Evolutionary conservation across 92 coral and sea anemone species (phyloP), one percentile per base, ranked within the genome.

Genomic region (Paragorgia papillata): DNA sequence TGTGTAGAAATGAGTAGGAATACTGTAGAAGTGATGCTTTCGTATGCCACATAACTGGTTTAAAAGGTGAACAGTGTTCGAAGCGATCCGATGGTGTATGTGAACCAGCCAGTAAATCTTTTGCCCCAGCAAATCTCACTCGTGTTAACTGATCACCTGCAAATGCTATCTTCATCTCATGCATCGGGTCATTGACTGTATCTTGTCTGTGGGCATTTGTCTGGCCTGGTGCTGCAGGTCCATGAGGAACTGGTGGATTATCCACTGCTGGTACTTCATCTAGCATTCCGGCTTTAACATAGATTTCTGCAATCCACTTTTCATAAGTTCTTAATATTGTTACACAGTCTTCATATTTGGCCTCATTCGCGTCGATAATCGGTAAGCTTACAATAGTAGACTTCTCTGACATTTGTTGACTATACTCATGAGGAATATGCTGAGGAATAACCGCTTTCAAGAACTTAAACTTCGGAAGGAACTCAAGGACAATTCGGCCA

Each of bases 1-100:
- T 87, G 89, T 84, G 59, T 2, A 86, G 89, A 58, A 85, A 79
- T 55, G 91, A 82, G 57, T 79, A 90, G 15, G 88, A 79, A 35
- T 81, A 84, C 56, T 73, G 85, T 6, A 79, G 74, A n/a, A 86
- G 43, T 7, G 90, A 79, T 29, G 90, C 87, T 60, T 76, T 86
- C 3, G 86, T 76, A 43, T 87, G 90, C 87, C 90, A 87, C 85
- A 87, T 87, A 12, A 79, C 90, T 19, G 90, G 83, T 27, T 87
- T 87, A n/a, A n/a, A n/a, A n/a, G n/a, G n/a, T n/a, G n/a, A n/a
- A n/a, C n/a, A n/a, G n/a, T n/a, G n/a, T n/a, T n/a, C n/a, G n/a
- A n/a, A n/a, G n/a, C n/a, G n/a, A n/a, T n/a, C n/a, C n/a, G n/a
- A n/a, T n/a, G n/a, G n/a, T n/a, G n/a, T n/a, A n/a, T n/a, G 96